Percentiles rank a stretch among this genome's conserved stretches.
These are phyloP conservation scores for Chaetodon auriga DNA, from an alignment of 2,113 vertebrate species.

Conservation along the genomic window DNA sequence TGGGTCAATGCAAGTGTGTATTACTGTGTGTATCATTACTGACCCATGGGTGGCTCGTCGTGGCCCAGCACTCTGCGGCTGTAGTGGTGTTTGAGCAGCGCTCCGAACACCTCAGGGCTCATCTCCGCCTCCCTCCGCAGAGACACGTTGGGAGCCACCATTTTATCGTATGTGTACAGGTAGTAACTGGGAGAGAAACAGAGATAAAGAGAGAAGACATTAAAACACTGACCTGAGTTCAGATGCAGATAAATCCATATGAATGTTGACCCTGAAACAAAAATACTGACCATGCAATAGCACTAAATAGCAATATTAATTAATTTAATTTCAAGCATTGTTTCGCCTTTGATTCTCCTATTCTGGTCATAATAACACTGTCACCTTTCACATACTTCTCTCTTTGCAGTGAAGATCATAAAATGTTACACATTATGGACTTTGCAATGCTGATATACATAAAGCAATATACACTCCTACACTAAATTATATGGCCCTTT, in stretches of 20 bases:
- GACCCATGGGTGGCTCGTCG: conserved; percentile 81
- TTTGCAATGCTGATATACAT: conserved; percentile 29
- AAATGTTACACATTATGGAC: conserved; percentile 31
- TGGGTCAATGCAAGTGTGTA: neutral
- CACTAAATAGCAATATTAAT: neutral
- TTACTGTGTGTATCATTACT: conserved; percentile 47
- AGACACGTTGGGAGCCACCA: conserved; percentile 97
- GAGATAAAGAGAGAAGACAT: conserved; percentile 4
- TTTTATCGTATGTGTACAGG: conserved; percentile 97
- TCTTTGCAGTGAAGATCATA: conserved; percentile 25
- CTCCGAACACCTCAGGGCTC: conserved; percentile 84
- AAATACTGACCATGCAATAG: neutral
- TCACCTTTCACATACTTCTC: conserved; percentile 39
- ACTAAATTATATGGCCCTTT: conserved; percentile 20
- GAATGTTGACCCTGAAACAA: neutral
- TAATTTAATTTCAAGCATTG: neutral
- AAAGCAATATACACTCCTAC: conserved; percentile 15
- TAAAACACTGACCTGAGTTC: neutral
- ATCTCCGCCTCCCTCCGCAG: conserved; percentile 86
- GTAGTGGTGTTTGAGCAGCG: conserved; percentile 87
- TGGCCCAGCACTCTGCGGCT: conserved; percentile 81
- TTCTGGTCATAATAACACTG: neutral
- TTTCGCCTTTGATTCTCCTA: conserved; percentile 17
- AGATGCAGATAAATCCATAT: neutral
- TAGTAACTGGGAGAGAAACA: conserved; percentile 87